Conservation (phyloP, 1,140 invertebrate genomes). For the Cotesia chilonis region DNA sequence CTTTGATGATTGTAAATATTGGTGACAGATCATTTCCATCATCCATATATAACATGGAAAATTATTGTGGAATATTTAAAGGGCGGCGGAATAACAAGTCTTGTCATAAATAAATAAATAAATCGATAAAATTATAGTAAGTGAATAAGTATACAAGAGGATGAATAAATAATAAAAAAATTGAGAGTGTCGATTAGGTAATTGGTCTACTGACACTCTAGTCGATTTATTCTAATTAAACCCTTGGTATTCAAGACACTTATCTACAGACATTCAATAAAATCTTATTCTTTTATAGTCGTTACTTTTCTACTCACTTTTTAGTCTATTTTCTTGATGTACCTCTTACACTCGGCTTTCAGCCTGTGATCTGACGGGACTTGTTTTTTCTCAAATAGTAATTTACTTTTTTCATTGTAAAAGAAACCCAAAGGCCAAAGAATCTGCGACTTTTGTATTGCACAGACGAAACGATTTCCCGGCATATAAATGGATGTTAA, state of each 20-base stretch:
- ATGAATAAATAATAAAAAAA: background rate
- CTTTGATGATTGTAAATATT: no score
- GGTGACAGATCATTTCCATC: no score
- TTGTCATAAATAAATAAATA: background rate
- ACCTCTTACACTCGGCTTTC: background rate
- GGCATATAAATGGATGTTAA: conserved; percentile 34
- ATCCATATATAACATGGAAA: no score
- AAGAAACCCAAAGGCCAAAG: conserved; percentile 3
- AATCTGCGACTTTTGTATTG: conserved; percentile 26
- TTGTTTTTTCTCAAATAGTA: conserved; percentile 29
- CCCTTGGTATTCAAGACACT: conserved; percentile 32
- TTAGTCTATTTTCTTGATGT: conserved; percentile 9
- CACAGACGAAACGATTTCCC: conserved; percentile 29
- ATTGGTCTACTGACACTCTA: conserved; percentile 48
- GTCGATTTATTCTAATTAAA: conserved; percentile 56
- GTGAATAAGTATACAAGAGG: background rate
- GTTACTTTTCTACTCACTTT: background rate
- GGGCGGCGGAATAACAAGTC: background rate
- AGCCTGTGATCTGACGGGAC: background rate
- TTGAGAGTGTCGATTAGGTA: conserved; percentile 49
- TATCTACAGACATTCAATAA: conserved; percentile 42
- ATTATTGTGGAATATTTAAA: no score
- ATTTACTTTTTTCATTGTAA: conserved; percentile 31
- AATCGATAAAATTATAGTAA: no score
- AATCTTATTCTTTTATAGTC: conserved; percentile 20